phyloP scores from a whole-genome alignment of 2,888 invertebrate genomes.

The Drosophila kuntzei region DNA sequence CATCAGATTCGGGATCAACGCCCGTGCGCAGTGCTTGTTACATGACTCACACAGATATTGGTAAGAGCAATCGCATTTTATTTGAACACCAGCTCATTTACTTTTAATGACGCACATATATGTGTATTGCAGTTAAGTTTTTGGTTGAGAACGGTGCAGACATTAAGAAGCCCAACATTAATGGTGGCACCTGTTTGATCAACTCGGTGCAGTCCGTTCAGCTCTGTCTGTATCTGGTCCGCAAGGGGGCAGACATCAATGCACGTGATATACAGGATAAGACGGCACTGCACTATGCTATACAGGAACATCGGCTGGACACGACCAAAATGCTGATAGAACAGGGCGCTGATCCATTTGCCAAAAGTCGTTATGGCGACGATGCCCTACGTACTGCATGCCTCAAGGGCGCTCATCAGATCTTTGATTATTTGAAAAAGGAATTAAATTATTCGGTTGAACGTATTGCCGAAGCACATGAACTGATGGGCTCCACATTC shows the following conservation, averaged over 20 bases:
- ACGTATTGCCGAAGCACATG: conserved; percentile 93
- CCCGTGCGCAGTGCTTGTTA: conserved; percentile 96
- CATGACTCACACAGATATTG: conserved; percentile 93
- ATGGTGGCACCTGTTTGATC: conserved; percentile 96
- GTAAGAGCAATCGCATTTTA: too few species aligned
- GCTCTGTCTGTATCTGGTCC: conserved; percentile 92
- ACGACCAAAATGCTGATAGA: conserved; percentile 93
- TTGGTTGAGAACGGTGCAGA: conserved; percentile 93
- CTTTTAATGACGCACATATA: too few species aligned
- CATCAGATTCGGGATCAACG: conserved; percentile 94
- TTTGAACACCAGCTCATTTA: too few species aligned
- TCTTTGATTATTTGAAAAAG: conserved; percentile 90
- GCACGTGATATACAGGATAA: conserved; percentile 95
- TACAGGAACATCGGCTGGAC: conserved; percentile 93
- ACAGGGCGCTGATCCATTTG: conserved; percentile 92
- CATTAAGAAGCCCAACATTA: conserved; percentile 93
- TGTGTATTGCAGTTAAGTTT: conserved; percentile 89
- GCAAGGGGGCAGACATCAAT: conserved; percentile 93
- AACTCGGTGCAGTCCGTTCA: conserved; percentile 95
- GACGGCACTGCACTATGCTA: conserved; percentile 97
- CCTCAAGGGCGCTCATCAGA: conserved; percentile 91
- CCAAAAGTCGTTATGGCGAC: conserved; percentile 92
- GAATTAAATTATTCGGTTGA: conserved; percentile 88
- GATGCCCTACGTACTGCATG: conserved; percentile 95
- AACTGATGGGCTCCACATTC: conserved; percentile 93